Base-by-base conservation (phyloP, 2,888 invertebrate species). In the Thereva unica region DNA sequence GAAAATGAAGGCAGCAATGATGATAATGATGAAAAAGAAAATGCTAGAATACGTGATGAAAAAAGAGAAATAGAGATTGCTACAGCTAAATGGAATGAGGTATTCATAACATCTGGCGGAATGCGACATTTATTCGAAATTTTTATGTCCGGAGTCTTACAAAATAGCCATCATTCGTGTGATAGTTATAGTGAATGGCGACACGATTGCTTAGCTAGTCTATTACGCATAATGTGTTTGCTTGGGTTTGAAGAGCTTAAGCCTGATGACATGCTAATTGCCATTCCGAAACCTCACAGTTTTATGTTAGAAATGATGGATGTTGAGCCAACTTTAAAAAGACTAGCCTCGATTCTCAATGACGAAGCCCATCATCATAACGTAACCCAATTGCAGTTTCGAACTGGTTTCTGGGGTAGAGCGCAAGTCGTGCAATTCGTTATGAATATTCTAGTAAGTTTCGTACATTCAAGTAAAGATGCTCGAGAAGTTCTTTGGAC, bases 381-480 rank as follows among this genome's bases (percentile, higher is more conserved):
- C 56, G 70, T 72, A 23, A 72, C 77, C 0, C 92, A 1, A 85
- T 90, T 74, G 89, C 91, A 92, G 71, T 92, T 94, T 75, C 92
- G 94, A 78, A 94, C 95, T 67, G 95, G 95, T 5, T 91, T 95
- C 73, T 95, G 95, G 90, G 95, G 95, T 1, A 84, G 95, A 72
- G 92, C 95, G 0, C 95, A 95, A 81, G 90, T 94, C 67, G 91
- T 96, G 12, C 95, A 95, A 76, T 95, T 94, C 77, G 91, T 94
- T 10, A 91, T 96, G 90, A 91, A 93, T 10, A 84, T 96, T 75
- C 85, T 96, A 71, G 95, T 96, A 41, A 95, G 94, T 72, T 95
- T 95, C 91, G 90, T 94, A 49, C 94, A 94, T 76, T 93, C 94
- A 61, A 91, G 92, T 50, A 88, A 89, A 7, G 88, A 89, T 71